Evolutionary conservation across 2,113 vertebrate genomes (phyloP), one percentile per base, ranked within the genome.

Genomic region (Passerina amoena): DNA sequence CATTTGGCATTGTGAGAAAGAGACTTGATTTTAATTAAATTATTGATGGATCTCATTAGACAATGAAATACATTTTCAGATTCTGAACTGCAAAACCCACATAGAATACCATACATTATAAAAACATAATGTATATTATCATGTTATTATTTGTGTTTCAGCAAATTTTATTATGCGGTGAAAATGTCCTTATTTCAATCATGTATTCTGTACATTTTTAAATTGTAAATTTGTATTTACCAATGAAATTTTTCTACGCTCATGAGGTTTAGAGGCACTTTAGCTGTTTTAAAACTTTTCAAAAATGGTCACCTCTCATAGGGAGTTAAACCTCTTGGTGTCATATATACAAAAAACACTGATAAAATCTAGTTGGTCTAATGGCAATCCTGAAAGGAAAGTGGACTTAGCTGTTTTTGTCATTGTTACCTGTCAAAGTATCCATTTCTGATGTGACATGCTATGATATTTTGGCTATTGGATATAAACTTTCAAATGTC

Each of bases 121-220:
- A 70, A 48, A 77, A 9, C 3, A 27, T 24, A 27, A 7, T 71
- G 3, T 37, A 27, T 42, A 56, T 47, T 51, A 37, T 33, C 6
- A n/a, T 54, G 5, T 5, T 69, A 23, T 6, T 64, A 42, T 60
- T 60, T 42, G 3, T 72, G 61, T 64, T 70, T 78, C 45, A 53
- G 27, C 8, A 87, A 44, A 48, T 53, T 65, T 19, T 82, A 13
- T 44, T 15, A 38, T 8, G 3, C 61, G 24, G 28, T 90, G 63
- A 57, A 81, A 84, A 50, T 21, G 5, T 35, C 14, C 6, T 77
- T 60, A 59, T 76, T 92, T 76, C 8, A 20, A 6, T 31, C 6
- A 38, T 0, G 1, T 25, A 9, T 24, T 50, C 42, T 86, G 9
- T 31, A 22, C 0, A 30, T 65, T 37, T 76, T 88, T 80, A 2